Conservation (phyloP, 2,888 invertebrate species). For the Anagyrus pseudococci region DNA sequence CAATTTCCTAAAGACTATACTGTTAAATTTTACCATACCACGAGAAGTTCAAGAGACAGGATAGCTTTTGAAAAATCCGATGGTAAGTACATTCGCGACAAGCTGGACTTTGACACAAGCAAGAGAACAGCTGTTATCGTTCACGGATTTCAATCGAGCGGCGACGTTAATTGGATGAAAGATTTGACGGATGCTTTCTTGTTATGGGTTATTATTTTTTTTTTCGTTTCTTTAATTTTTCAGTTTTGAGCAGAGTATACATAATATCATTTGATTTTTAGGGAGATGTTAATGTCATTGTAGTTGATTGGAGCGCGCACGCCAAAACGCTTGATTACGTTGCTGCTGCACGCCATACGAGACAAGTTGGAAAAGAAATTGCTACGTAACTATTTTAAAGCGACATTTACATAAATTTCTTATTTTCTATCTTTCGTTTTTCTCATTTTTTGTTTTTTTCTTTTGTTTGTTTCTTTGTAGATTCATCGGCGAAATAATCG, state of each 20-base stretch:
- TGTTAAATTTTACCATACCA: too few relatives aligned
- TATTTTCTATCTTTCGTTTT: too few relatives aligned
- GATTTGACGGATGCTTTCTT: conserved; percentile 68
- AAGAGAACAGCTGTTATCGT: conserved; percentile 68
- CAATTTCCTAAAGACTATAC: too few relatives aligned
- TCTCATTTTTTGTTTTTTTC: too few relatives aligned
- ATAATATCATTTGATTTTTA: too few relatives aligned
- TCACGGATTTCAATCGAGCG: conserved; percentile 71
- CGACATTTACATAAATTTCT: background rate
- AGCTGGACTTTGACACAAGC: conserved; percentile 66
- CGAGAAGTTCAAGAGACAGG: too few relatives aligned
- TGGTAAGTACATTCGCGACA: too few relatives aligned
- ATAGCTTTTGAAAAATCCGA: too few relatives aligned
- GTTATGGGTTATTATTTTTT: conserved; percentile 61
- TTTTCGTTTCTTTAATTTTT: background rate
- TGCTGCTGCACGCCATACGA: conserved; percentile 68
- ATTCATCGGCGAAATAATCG: conserved; percentile 1
- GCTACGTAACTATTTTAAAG: conserved; percentile 57
- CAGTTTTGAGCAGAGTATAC: too few relatives aligned
- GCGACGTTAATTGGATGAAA: conserved; percentile 67
- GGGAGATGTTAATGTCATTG: conserved; percentile 70
- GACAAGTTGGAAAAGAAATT: conserved; percentile 66
- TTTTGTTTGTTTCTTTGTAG: background rate
- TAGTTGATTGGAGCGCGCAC: conserved; percentile 71
- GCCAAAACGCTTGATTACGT: conserved; percentile 70